phyloP scores from a whole-genome alignment of 2,113 vertebrate species.

The Oncorhynchus gorbuscha region DNA sequence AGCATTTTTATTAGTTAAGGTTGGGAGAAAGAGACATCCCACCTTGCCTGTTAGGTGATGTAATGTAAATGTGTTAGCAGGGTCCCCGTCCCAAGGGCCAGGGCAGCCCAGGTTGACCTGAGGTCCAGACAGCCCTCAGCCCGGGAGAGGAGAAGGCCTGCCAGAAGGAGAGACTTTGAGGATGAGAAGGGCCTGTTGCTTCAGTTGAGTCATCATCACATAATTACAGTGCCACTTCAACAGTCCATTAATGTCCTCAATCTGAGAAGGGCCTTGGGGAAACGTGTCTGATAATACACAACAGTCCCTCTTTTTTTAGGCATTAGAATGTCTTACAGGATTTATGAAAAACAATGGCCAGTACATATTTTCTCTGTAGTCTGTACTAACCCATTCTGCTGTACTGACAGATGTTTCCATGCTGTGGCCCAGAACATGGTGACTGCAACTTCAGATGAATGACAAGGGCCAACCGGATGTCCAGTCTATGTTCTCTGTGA shows the following conservation, averaged over 20 bases:
- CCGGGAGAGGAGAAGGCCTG: conserved; percentile 70
- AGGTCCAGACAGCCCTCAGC: conserved; percentile 59
- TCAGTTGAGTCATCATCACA: neutral
- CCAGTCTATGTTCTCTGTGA: conserved; percentile 60
- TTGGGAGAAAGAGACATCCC: no score
- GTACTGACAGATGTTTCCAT: neutral
- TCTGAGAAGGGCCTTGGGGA: neutral
- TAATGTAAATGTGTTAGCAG: conserved; percentile 37
- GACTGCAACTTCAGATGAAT: neutral
- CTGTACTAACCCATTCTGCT: neutral
- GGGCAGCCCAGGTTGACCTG: conserved; percentile 46
- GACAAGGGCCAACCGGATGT: conserved; percentile 48
- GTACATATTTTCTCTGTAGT: no score
- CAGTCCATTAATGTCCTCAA: neutral
- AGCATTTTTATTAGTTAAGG: no score
- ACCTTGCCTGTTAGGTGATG: neutral
- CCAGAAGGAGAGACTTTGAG: conserved; percentile 55
- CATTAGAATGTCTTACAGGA: no score
- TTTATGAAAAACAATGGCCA: no score
- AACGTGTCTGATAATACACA: neutral
- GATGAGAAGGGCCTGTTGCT: conserved; percentile 8
- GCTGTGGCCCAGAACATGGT: neutral
- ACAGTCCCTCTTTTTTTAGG: neutral
- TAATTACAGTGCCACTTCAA: neutral
- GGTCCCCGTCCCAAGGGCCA: conserved; percentile 38